A percentile compares a stretch with the other conserved stretches of the same genome.
Evolutionary conservation across 2,797 vertebrate species (phyloP).

Genomic region (Simalia tracyae): DNA sequence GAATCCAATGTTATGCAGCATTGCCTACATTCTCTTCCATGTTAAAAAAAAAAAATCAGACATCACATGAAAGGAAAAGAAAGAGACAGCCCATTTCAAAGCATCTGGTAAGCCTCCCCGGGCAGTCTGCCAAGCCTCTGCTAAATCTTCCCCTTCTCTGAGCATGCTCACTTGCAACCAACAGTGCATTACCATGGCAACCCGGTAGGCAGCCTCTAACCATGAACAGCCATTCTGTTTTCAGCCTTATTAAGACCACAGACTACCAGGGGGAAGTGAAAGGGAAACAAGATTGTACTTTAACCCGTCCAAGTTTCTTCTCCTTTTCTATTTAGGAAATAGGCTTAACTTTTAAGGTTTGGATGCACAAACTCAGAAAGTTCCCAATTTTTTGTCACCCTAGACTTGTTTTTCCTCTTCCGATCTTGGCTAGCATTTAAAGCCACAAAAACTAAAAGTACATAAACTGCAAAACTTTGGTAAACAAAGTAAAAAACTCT

Average conservation of each 20-base stretch:
- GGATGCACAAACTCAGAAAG: conserved; percentile 31
- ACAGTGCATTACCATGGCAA: conserved; percentile 78
- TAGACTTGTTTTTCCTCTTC: background rate
- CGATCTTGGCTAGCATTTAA: background rate
- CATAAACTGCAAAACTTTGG: background rate
- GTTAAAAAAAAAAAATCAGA: conserved; percentile 59
- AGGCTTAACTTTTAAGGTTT: background rate
- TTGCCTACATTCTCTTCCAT: conserved; percentile 78
- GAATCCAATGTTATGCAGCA: conserved; percentile 72
- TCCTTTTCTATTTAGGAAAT: background rate
- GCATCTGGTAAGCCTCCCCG: conserved; percentile 80
- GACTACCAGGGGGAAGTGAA: conserved; percentile 46
- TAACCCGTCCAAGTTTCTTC: background rate
- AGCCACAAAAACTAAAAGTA: background rate
- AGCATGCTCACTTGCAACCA: conserved; percentile 77
- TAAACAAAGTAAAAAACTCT: accelerated
- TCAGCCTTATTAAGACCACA: conserved; percentile 59
- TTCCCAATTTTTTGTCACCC: background rate
- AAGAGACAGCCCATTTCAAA: conserved; percentile 79
- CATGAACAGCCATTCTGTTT: conserved; percentile 78
- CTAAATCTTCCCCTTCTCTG: conserved; percentile 72
- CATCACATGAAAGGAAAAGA: conserved; percentile 75
- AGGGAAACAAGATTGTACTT: conserved; percentile 39
- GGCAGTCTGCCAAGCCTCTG: conserved; percentile 81
- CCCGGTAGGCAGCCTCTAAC: conserved; percentile 77